Conservation (phyloP, 2,797 vertebrate genomes). For the Smutsia temminckii region DNA sequence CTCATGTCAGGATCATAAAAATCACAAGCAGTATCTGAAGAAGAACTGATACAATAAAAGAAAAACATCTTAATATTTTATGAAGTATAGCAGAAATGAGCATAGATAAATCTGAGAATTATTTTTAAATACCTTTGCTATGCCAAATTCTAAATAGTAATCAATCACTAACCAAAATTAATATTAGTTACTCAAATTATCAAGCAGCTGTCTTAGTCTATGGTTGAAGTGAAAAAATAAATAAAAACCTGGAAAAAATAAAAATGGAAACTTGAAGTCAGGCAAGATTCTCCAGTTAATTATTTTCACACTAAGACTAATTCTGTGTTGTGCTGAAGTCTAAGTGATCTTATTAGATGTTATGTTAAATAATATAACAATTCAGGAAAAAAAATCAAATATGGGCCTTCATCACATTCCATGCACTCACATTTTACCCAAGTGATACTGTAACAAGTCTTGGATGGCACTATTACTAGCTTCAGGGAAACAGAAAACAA, state of each 20-base stretch:
- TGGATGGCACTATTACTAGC: neutral
- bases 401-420: neutral
- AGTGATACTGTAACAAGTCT: neutral
- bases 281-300: neutral
- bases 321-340: neutral
- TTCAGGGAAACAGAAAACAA: conserved; percentile 79
- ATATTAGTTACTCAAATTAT: neutral
- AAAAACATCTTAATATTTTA: neutral
- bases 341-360: neutral
- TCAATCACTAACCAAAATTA: conserved; percentile 27
- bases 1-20: neutral
- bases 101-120: neutral
- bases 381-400: neutral
- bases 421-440: conserved; percentile 11
- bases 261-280: neutral
- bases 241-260: neutral
- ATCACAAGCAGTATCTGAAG: neutral
- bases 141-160: conserved; percentile 32
- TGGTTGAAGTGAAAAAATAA: neutral
- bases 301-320: neutral
- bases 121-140: neutral
- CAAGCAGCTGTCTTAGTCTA: neutral
- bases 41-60: conserved; percentile 12
- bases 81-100: neutral
- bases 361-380: neutral